Evolutionary conservation across 2,113 vertebrate genomes (phyloP).

Genomic region (Meleagris gallopavo): DNA sequence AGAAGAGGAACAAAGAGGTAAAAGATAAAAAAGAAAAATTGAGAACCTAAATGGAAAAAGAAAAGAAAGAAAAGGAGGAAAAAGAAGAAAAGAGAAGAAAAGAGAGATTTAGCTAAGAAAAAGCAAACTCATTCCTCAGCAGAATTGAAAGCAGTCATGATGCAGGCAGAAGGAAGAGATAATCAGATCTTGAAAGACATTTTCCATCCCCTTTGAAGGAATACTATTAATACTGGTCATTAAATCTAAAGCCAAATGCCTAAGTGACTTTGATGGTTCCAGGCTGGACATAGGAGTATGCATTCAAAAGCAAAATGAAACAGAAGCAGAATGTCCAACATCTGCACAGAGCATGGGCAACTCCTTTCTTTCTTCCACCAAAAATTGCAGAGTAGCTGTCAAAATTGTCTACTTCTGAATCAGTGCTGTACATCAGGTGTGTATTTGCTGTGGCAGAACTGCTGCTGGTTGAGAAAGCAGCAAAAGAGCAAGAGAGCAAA

Average conservation of each 20-base stretch:
- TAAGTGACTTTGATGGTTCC: not conserved
- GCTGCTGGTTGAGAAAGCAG: not conserved
- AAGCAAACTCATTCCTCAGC: not conserved
- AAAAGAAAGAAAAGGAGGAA: not conserved
- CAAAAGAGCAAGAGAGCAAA: not conserved
- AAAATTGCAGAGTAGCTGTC: not conserved
- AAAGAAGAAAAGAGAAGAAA: not conserved
- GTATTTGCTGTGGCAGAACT: not conserved
- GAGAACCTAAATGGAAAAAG: not conserved
- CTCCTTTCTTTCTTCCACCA: not conserved
- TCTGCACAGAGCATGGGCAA: accelerated
- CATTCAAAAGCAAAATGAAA: not conserved
- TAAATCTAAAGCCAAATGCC: not conserved
- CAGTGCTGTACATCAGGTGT: not conserved
- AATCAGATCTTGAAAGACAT: not conserved
- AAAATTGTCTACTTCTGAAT: not conserved
- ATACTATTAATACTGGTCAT: not conserved
- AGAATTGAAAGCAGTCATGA: not conserved
- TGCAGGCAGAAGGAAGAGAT: not conserved
- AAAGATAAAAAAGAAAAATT: conserved; percentile 6
- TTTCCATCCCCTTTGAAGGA: not conserved
- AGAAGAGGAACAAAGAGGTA: conserved; percentile 72
- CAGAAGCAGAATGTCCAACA: not conserved
- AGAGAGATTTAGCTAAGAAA: not conserved
- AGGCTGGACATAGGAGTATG: not conserved